Base-by-base conservation (phyloP, 2,888 invertebrate genomes). In the Plagodis dolabraria region DNA sequence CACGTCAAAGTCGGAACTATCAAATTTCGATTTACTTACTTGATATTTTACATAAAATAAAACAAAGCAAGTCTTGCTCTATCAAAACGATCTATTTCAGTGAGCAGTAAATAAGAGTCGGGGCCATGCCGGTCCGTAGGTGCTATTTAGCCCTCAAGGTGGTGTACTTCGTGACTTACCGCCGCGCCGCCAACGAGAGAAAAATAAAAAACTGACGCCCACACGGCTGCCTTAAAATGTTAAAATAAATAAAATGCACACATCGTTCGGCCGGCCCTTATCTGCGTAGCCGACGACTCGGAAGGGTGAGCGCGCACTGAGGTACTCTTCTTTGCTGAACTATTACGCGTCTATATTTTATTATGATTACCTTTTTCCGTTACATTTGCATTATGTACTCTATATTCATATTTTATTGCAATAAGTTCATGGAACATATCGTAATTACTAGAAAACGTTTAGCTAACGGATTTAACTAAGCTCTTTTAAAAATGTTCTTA, bases 231-330 rank as follows among this genome's bases (percentile, higher is more conserved):
- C 82, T 88, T 88, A 88, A 92, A 85, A 90, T 88, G 87, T 86
- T 90, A 89, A 92, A 92, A 92, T 92, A 92, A 92, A 92, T 91
- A 92, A 92, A 92, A 90, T 89, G 91, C 88, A 85, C 90, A 86
- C 89, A 87, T 90, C 40, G 8, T 10, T 40, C 40, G 40, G 40
- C 10, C 86, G 76, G 72, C 77, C 79, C 89, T 92, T 92, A 92
- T 92, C 91, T 90, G 77, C 74, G 76, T 79, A 78, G 82, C 83
- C 74, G 86, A 86, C 86, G 83, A 89, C 86, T 80, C 75, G 60
- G 69, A 81, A 85, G 79, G 86, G 71, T 70, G 71, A 65, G 63
- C 84, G 85, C 71, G 70, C 75, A 85, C 77, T 79, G 76, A 0
- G 33, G 57, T 56, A 10, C 42, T 38, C 47, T 52, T 48, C 6